Evolutionary conservation across 2,113 vertebrate genomes (phyloP).

Genomic region (Charina bottae): DNA sequence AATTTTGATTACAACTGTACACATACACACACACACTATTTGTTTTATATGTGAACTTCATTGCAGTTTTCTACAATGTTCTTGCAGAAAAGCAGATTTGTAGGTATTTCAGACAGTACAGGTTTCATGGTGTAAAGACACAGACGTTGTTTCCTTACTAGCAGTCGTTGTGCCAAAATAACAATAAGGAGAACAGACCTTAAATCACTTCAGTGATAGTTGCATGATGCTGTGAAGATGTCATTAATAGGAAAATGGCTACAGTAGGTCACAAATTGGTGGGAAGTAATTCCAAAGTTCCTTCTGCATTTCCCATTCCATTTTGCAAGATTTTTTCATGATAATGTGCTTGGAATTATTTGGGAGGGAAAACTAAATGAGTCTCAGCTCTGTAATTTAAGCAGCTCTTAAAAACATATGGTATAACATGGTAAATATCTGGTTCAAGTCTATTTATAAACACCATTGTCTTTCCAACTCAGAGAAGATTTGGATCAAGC

Average conservation of each 20-base stretch:
- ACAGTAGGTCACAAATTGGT: neutral
- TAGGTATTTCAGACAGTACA: neutral
- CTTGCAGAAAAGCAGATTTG: neutral
- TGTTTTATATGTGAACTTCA: neutral
- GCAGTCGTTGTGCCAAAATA: neutral
- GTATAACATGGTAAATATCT: neutral
- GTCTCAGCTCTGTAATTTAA: constrained; percentile 5
- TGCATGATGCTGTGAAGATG: neutral
- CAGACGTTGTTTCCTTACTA: neutral
- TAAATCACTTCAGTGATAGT: neutral
- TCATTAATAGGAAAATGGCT: neutral
- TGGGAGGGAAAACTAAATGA: neutral
- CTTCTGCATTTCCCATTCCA: neutral
- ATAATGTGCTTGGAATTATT: neutral
- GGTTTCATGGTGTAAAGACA: neutral
- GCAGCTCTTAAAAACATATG: neutral
- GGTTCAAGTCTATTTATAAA: neutral
- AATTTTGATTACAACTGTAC: no score
- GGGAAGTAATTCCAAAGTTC: neutral
- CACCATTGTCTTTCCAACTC: constrained; percentile 28
- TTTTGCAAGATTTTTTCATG: neutral
- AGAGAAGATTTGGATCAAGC: constrained; percentile 95
- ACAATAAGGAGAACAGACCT: neutral
- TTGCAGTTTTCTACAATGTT: neutral
- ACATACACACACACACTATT: neutral